phyloP scores from a whole-genome alignment of 2,797 vertebrate genomes.

The Notoglanidium macrostoma region DNA sequence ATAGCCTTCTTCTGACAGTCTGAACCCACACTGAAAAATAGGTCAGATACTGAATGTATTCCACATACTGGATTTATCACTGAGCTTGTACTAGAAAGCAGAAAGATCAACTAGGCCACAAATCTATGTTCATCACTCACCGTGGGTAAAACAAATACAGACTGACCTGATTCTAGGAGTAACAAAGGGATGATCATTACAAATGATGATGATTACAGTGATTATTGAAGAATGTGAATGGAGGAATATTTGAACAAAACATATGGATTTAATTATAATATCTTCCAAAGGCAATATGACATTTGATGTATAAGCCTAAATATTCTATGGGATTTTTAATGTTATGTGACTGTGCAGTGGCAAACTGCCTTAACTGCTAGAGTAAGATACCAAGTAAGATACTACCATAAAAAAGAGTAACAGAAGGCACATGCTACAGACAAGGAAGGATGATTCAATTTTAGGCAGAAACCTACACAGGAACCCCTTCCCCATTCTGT shows the following conservation, averaged over 20 bases:
- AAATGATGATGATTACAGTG: constrained; percentile 42
- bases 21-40: constrained; percentile 34
- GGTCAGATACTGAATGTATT: constrained; percentile 57
- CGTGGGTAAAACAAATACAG: constrained; percentile 63
- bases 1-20: constrained; percentile 33
- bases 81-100: constrained; percentile 41
- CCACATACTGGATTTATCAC: constrained; percentile 59
- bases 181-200: constrained; percentile 54
- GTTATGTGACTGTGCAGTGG: neutral
- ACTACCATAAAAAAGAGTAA: neutral
- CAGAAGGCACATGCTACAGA: neutral
- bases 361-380: neutral
- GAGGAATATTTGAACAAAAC: neutral
- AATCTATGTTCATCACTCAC: constrained; percentile 60
- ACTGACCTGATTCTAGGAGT: constrained; percentile 69
- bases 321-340: neutral
- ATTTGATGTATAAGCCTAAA: neutral
- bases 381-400: too few species aligned
- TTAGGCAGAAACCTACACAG: neutral
- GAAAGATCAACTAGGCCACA: constrained; percentile 59
- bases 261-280: neutral
- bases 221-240: neutral
- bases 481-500: neutral
- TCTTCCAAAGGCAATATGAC: too few species aligned
- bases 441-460: too few species aligned